phyloP scores from a whole-genome alignment of 2,113 vertebrate species.

The Orthonyx spaldingii region DNA sequence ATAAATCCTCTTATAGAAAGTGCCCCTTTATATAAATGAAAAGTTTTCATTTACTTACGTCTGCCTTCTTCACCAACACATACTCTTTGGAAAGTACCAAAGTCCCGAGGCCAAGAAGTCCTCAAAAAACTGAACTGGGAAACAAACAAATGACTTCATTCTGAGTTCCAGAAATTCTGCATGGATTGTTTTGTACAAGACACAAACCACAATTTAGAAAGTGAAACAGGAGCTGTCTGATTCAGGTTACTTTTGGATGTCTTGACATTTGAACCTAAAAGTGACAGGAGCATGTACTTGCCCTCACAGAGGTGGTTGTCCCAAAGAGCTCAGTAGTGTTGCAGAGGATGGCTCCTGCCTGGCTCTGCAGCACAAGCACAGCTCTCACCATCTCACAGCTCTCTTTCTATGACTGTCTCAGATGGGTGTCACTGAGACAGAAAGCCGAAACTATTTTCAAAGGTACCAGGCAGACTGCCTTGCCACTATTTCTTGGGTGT shows the following conservation, averaged over 20 bases:
- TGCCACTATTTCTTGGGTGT: neutral
- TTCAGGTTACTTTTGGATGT: neutral
- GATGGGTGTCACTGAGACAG: neutral
- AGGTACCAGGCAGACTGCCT: neutral
- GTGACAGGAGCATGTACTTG: neutral
- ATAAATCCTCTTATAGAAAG: neutral
- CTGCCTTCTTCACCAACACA: neutral
- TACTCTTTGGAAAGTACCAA: neutral
- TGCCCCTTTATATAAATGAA: too few relatives aligned
- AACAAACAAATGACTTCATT: rapidly evolving
- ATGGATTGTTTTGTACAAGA: neutral
- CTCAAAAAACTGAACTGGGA: neutral
- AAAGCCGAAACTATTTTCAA: neutral
- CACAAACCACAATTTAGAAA: rapidly evolving
- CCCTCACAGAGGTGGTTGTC: neutral
- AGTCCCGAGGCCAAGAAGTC: neutral
- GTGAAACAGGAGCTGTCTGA: neutral
- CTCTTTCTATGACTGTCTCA: neutral
- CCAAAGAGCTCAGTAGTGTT: neutral
- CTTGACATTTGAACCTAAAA: neutral
- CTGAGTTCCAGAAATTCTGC: neutral
- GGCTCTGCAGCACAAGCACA: neutral
- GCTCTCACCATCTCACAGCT: neutral
- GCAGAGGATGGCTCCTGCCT: neutral
- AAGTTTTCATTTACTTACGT: neutral